Percentiles rank a stretch among this genome's conserved stretches.
Evolutionary conservation across 1,140 invertebrate species (phyloP).

Genomic region (Danaus plexippus): DNA sequence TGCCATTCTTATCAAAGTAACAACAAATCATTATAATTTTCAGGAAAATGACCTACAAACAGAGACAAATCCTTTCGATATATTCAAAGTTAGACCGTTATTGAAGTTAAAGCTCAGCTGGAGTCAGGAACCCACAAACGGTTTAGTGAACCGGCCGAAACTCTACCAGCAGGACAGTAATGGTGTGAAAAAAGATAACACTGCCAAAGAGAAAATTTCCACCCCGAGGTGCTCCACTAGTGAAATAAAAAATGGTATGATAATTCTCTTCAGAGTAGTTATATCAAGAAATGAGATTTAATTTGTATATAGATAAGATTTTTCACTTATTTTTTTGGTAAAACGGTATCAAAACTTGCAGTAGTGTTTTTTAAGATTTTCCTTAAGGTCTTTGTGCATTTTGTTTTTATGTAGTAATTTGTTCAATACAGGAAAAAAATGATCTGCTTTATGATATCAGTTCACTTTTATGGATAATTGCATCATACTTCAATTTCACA

Average conservation of each 20-base stretch:
- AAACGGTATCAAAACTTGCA: no score
- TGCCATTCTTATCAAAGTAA: no score
- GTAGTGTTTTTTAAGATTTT: no score
- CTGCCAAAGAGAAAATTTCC: conserved; percentile 43
- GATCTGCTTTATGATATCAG: background rate
- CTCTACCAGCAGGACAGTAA: conserved; percentile 64
- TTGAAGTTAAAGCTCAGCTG: conserved; percentile 89
- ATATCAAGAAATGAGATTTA: no score
- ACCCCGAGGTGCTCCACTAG: conserved; percentile 35
- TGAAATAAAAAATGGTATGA: conserved; percentile 54
- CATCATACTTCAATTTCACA: no score
- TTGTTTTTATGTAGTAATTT: no score
- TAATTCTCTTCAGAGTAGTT: background rate
- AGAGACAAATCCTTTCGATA: conserved; percentile 76
- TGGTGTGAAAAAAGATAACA: conserved; percentile 48
- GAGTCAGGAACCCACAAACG: conserved; percentile 81
- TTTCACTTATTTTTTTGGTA: no score
- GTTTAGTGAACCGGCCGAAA: conserved; percentile 78
- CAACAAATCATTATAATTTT: conserved; percentile 13
- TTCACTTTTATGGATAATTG: no score
- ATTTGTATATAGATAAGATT: no score
- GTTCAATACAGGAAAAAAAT: background rate
- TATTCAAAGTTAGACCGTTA: conserved; percentile 82
- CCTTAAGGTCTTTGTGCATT: no score
- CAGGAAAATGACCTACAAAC: conserved; percentile 63